Base-by-base conservation (phyloP, 2,113 vertebrate genomes). In the Callipepla californica region DNA sequence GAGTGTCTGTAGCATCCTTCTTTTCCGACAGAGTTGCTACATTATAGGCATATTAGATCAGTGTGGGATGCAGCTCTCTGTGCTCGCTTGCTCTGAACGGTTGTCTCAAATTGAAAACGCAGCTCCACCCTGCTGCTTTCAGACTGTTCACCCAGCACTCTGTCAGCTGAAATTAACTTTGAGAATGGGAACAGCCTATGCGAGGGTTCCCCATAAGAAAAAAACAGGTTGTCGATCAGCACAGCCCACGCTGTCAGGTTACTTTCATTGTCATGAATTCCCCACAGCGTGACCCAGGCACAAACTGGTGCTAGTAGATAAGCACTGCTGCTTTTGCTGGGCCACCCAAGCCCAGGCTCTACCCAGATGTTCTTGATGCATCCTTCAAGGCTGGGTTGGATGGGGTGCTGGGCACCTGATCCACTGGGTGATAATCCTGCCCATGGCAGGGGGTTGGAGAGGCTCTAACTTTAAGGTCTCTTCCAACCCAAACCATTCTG, bases 81-180 rank as follows among this genome's bases (percentile, higher is more conserved):
- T 6, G 20, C 25, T 11, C 19, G 18, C 45, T 74, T 42, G 20
- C 17, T 3, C 0, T 5, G 36, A 36, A 40, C 6, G 8, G 42
- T 11, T 34, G 28, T 69, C 72, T 74, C 48, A 28, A 40, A 50
- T 25, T 19, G 42, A 68, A 45, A 63, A 50, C 58, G 67, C 67
- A 74, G 16, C 73, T 74, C 3, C 0, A 38, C 32, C n/a, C 50
- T 47, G 42, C 28, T 57, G 38, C 67, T 58, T 30, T 21, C 1
- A 0, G 30, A 57, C 40, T 62, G 10, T 34, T 44, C 17, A 13
- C 40, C 40, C 38, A 4, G 0, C 26, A 57, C 36, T 17, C 40
- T 14, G 22, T 30, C 17, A 25, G 3, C 36, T 13, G 28, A 78
- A 50, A 73, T 62, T 20, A 38, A 7, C 28, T 45, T 3, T 62